phyloP scores from a whole-genome alignment of 2,113 vertebrate genomes.

The Helogale parvula region DNA sequence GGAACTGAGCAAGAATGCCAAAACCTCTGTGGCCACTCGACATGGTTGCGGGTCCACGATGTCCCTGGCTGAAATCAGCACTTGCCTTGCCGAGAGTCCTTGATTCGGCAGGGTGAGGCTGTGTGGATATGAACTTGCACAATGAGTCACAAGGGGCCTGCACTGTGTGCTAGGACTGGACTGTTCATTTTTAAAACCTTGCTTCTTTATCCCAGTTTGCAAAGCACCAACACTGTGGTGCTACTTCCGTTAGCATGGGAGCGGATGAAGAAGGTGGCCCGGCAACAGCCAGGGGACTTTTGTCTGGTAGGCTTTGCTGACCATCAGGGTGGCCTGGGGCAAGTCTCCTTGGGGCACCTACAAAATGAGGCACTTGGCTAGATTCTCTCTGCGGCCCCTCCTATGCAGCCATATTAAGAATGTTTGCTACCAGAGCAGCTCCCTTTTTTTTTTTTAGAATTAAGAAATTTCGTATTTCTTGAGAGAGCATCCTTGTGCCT shows the following conservation, averaged over 20 bases:
- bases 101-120: not conserved
- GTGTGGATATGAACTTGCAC: rapidly evolving
- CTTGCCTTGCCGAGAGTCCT: no score
- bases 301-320: not conserved
- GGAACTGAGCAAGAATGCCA: not conserved
- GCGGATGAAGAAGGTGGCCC: not conserved
- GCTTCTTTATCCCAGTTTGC: not conserved
- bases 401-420: rapidly evolving
- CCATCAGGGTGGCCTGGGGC: not conserved
- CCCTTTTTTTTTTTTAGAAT: not conserved
- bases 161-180: not conserved
- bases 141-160: not conserved
- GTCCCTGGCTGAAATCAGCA: no score
- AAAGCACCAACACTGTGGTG: not conserved
- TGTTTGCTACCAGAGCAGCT: not conserved
- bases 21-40: not conserved
- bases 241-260: not conserved
- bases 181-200: not conserved
- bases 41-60: not conserved
- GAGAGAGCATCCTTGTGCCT: not conserved
- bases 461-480: not conserved
- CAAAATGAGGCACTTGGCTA: not conserved
- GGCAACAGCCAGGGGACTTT: no score
- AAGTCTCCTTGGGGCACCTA: not conserved
- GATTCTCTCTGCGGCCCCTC: not conserved